phyloP scores from a whole-genome alignment of 2,797 vertebrate genomes.

The Erethizon dorsatum region DNA sequence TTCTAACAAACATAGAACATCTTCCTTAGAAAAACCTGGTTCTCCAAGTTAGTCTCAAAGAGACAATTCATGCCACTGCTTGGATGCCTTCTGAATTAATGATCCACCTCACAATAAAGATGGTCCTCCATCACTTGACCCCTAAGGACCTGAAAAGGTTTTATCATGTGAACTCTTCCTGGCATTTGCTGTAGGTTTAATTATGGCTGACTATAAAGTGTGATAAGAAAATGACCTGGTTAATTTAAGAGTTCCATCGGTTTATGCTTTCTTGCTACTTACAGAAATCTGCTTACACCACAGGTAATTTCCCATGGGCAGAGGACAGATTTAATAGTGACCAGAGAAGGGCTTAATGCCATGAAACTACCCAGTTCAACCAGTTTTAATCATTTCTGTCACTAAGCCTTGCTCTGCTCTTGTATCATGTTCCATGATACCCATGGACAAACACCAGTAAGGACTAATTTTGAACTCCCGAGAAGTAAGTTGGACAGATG shows the following conservation, averaged over 20 bases:
- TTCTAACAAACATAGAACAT: slow-evolving; percentile 40
- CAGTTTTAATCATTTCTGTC: slow-evolving; percentile 22
- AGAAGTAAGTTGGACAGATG: not conserved
- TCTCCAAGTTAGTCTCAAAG: slow-evolving; percentile 62
- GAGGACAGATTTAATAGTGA: slow-evolving; percentile 70
- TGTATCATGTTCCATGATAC: not conserved
- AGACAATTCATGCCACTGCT: not conserved
- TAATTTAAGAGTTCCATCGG: slow-evolving; percentile 76
- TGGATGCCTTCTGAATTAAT: slow-evolving; percentile 62
- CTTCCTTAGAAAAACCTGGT: slow-evolving; percentile 32
- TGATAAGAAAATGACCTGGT: slow-evolving; percentile 78
- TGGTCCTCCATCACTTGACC: slow-evolving; percentile 25
- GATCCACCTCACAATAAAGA: slow-evolving; percentile 66
- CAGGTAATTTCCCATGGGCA: slow-evolving; percentile 67
- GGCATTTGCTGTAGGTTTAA: slow-evolving; percentile 74
- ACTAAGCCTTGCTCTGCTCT: not conserved
- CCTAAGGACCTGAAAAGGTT: slow-evolving; percentile 50
- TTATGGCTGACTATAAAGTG: slow-evolving; percentile 79
- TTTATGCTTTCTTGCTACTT: slow-evolving; percentile 69
- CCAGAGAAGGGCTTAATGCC: slow-evolving; percentile 43
- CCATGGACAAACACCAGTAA: not conserved
- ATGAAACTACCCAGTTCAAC: not conserved
- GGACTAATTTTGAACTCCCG: slow-evolving; percentile 28
- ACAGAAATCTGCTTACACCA: slow-evolving; percentile 58
- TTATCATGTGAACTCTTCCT: slow-evolving; percentile 65